A percentile compares a stretch with the other conserved stretches of the same genome.
Evolutionary conservation across 1,140 invertebrate genomes (phyloP).

Genomic region (Pissodes strobi): DNA sequence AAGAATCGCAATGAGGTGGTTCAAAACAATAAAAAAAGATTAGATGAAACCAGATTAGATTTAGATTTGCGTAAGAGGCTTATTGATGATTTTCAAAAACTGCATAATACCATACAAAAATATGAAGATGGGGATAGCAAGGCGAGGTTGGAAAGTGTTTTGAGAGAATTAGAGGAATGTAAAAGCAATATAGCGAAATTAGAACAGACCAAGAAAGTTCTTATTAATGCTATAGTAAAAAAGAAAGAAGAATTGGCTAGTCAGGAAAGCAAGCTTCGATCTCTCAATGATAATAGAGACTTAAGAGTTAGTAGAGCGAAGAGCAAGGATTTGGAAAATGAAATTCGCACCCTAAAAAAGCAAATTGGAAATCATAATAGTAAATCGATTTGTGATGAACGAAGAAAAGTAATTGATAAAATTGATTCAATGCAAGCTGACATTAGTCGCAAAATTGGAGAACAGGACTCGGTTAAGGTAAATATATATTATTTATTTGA

Average conservation of each 20-base stretch:
- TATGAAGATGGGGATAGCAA: slow-evolving; percentile 33
- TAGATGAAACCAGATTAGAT: slow-evolving; percentile 47
- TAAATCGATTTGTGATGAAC: slow-evolving; percentile 54
- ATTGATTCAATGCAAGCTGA: slow-evolving; percentile 58
- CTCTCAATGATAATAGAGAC: slow-evolving; percentile 44
- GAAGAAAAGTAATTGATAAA: slow-evolving; percentile 53
- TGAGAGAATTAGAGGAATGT: slow-evolving; percentile 29
- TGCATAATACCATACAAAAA: slow-evolving; percentile 38
- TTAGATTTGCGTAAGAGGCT: slow-evolving; percentile 52
- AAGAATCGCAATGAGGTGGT: background rate
- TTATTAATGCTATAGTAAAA: slow-evolving; percentile 33
- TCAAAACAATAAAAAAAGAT: slow-evolving; percentile 43
- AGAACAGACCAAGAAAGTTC: slow-evolving; percentile 32
- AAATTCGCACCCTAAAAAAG: slow-evolving; percentile 58
- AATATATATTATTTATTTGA: too few relatives aligned
- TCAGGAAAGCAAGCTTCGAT: slow-evolving; percentile 36
- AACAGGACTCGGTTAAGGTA: slow-evolving; percentile 55
- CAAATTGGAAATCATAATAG: slow-evolving; percentile 51
- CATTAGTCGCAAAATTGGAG: slow-evolving; percentile 58
- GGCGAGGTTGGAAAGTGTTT: slow-evolving; percentile 23
- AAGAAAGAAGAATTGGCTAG: slow-evolving; percentile 43
- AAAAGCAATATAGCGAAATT: slow-evolving; percentile 31
- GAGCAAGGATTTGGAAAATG: slow-evolving; percentile 52
- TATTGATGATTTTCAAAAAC: slow-evolving; percentile 42
- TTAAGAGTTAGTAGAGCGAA: slow-evolving; percentile 44